phyloP scores from a whole-genome alignment of 2,888 invertebrate species.

The Camptogramma bilineatum region DNA sequence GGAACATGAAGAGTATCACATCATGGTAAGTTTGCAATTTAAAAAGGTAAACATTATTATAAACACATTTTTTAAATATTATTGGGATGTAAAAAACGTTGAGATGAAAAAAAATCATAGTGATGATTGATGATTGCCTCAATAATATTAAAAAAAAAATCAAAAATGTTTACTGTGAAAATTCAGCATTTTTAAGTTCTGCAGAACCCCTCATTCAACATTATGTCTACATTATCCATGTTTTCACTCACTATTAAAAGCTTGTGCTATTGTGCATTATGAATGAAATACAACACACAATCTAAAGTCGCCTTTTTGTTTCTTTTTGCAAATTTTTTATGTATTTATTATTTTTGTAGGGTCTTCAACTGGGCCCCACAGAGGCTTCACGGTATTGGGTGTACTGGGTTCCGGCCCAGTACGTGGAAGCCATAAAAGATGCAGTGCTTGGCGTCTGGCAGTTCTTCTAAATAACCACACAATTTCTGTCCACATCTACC shows the following conservation, averaged over 20 bases:
- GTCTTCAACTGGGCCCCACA: slow-evolving; percentile 94
- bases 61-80: not conserved
- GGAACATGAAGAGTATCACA: slow-evolving; percentile 95
- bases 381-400: slow-evolving; percentile 97
- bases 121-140: no score
- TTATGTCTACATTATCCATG: no score
- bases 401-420: slow-evolving; percentile 97
- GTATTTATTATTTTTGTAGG: slow-evolving; percentile 79
- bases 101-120: no score
- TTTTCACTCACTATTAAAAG: no score
- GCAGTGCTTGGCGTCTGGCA: slow-evolving; percentile 95
- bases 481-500: slow-evolving; percentile 62
- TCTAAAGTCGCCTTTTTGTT: not conserved
- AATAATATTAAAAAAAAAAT: no score
- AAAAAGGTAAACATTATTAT: not conserved
- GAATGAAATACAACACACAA: no score
- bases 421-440: slow-evolving; percentile 95
- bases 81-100: no score
- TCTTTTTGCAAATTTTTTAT: not conserved
- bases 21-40: slow-evolving; percentile 88
- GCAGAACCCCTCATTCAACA: no score
- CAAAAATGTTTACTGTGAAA: no score
- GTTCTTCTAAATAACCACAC: slow-evolving; percentile 84
- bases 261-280: no score
- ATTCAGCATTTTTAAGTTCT: no score